Percentiles rank a stretch among this genome's conserved stretches.
Conservation (phyloP, 2,113 vertebrate species). For the Callipepla californica region DNA sequence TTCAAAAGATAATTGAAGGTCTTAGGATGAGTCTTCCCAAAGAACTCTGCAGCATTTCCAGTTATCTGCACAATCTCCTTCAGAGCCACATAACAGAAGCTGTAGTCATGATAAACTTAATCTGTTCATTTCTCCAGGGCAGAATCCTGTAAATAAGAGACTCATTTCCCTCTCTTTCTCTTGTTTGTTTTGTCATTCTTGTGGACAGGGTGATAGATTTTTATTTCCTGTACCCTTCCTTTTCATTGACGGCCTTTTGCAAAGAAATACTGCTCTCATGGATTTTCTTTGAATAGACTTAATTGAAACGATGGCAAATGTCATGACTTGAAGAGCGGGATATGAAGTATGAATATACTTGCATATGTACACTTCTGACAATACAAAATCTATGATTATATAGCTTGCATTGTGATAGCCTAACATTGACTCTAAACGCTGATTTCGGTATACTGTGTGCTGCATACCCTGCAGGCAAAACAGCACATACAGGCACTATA, state of each 20-base stretch:
- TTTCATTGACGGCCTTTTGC: neutral
- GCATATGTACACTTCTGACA: neutral
- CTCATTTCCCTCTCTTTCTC: neutral
- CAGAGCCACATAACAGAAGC: neutral
- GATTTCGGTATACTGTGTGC: neutral
- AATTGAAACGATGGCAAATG: neutral
- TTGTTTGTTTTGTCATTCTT: neutral
- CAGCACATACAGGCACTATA: neutral
- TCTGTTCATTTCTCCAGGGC: neutral
- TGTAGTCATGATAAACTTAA: neutral
- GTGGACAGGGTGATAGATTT: neutral
- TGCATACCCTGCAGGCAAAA: neutral
- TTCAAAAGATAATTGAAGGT: neutral
- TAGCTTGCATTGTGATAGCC: neutral
- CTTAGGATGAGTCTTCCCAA: neutral
- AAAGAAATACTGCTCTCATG: neutral
- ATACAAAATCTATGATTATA: neutral
- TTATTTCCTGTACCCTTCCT: neutral
- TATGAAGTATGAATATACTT: neutral
- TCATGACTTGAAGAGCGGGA: neutral
- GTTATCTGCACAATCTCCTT: neutral
- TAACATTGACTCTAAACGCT: neutral
- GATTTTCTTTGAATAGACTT: conserved; percentile 5
- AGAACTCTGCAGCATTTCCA: neutral
- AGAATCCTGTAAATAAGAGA: neutral